These are phyloP conservation scores for Gymnoscopelus braueri DNA, from an alignment of 2,797 vertebrate genomes.

Conservation along the genomic window DNA sequence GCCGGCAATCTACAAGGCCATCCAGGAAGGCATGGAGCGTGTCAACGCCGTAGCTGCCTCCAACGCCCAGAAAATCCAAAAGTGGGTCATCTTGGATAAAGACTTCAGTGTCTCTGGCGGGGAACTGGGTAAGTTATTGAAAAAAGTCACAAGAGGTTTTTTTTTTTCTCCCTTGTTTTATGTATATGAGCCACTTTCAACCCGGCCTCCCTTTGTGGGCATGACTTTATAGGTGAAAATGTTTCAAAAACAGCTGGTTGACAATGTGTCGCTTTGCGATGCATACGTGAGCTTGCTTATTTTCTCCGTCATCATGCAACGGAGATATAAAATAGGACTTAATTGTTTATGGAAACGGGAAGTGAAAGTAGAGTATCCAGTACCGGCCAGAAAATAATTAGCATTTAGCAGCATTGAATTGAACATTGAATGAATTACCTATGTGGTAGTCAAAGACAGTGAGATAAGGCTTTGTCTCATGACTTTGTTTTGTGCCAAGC, in stretches of 20 bases:
- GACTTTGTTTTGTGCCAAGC: not conserved
- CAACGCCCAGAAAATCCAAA: conserved; percentile 79
- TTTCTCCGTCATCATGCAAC: too few species aligned
- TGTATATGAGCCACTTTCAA: too few species aligned
- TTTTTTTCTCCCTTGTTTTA: not conserved
- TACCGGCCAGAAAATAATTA: too few species aligned
- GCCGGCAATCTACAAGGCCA: conserved; percentile 74
- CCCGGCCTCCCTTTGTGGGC: too few species aligned
- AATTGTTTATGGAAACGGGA: too few species aligned
- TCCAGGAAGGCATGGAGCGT: conserved; percentile 78
- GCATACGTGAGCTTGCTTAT: too few species aligned
- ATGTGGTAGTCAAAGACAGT: not conserved
- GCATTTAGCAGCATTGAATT: too few species aligned
- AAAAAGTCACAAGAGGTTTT: not conserved
- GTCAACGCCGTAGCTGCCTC: conserved; percentile 76
- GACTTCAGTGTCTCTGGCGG: conserved; percentile 72
- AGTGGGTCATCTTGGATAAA: conserved; percentile 60
- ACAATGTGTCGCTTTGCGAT: too few species aligned
- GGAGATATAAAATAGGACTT: too few species aligned
- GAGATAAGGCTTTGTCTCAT: not conserved
- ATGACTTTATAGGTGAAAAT: too few species aligned
- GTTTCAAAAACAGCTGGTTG: too few species aligned
- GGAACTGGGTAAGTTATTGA: conserved; percentile 74
- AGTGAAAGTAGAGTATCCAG: too few species aligned
- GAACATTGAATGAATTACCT: not conserved